Conservation (phyloP, 2,888 invertebrate genomes). For the Schrankia costaestrigalis region DNA sequence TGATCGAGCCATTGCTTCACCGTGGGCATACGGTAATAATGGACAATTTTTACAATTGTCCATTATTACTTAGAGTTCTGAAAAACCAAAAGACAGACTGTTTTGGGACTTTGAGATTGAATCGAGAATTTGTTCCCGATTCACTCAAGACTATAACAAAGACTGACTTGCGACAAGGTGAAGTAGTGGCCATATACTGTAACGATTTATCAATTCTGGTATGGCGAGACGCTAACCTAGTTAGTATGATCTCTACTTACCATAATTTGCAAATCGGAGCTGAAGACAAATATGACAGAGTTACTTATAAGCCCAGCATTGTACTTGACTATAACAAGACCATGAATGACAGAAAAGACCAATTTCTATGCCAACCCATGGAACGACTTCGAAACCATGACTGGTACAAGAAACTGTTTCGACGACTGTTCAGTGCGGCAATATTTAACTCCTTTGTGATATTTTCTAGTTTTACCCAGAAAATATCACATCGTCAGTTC, state of each 20-base stretch:
- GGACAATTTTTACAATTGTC: constrained; percentile 13
- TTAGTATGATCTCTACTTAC: constrained; percentile 1
- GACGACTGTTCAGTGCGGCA: background rate
- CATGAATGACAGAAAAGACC: background rate
- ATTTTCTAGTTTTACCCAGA: background rate
- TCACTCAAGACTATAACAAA: background rate
- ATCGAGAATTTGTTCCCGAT: background rate
- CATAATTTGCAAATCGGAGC: background rate
- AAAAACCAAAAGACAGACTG: background rate
- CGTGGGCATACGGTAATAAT: constrained; percentile 12
- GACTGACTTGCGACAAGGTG: background rate
- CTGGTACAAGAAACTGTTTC: background rate
- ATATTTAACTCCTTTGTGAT: background rate
- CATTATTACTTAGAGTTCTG: constrained; percentile 5
- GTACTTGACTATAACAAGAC: background rate
- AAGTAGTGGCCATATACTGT: background rate
- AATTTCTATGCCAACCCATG: background rate
- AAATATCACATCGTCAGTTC: background rate
- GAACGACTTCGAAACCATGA: background rate
- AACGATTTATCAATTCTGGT: background rate
- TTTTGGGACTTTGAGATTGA: background rate
- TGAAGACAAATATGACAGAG: background rate
- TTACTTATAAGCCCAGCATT: background rate
- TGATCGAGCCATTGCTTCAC: constrained; percentile 9
- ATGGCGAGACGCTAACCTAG: background rate